Evolutionary conservation across 2,797 vertebrate genomes (phyloP).

Genomic region (Myoxocephalus aenaeus): DNA sequence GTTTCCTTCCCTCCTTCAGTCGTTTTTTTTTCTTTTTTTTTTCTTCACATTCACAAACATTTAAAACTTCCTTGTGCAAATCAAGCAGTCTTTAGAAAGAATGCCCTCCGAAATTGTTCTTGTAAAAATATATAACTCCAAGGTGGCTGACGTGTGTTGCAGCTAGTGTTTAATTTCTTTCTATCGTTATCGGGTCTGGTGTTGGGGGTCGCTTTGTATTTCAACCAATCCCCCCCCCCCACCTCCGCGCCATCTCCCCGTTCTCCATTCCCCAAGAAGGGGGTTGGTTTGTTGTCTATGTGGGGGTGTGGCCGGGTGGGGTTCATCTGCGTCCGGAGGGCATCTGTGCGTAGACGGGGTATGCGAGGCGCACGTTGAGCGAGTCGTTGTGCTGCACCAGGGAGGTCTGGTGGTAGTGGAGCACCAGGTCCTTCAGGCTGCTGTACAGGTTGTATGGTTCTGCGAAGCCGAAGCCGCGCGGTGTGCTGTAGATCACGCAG

Average conservation of each 20-base stretch:
- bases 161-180: conserved; percentile 76
- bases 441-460: conserved; percentile 97
- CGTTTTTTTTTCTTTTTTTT: conserved; percentile 74
- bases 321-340: conserved; percentile 93
- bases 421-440: conserved; percentile 96
- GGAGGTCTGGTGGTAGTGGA: conserved; percentile 96
- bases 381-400: conserved; percentile 98
- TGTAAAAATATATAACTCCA: conserved; percentile 94
- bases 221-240: conserved; percentile 11
- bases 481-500: conserved; percentile 97
- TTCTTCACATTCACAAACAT: conserved; percentile 98
- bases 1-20: conserved; percentile 81
- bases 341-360: conserved; percentile 95
- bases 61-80: conserved; percentile 99
- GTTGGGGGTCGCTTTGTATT: conserved; percentile 47
- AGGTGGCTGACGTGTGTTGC: conserved; percentile 86
- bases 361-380: conserved; percentile 93
- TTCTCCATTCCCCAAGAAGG: conserved; percentile 8
- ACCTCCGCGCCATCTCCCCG: conserved; percentile 10
- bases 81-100: conserved; percentile 99
- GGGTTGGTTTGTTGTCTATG: conserved; percentile 46
- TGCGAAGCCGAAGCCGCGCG: conserved; percentile 94
- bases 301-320: conserved; percentile 10
- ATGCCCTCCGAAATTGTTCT: conserved; percentile 94
- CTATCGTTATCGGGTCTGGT: conserved; percentile 55